Evolutionary conservation across 1,140 invertebrate species (phyloP), one percentile per base, ranked within the genome.

Genomic region (Myzus persicae): DNA sequence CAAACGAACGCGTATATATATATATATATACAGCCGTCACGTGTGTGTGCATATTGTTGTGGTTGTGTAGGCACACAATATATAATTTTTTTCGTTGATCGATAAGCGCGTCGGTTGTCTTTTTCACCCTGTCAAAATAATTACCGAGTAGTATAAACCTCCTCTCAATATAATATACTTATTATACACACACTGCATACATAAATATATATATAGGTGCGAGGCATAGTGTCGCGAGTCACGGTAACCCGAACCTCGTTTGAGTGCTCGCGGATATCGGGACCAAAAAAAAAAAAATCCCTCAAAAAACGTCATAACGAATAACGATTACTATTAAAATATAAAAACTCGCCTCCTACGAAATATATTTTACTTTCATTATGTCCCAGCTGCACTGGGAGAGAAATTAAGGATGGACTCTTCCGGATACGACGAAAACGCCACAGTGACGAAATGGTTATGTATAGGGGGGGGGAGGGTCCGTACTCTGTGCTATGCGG

Each of bases 111-210:
- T 24, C 59, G 31, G 31, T 76, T 0, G 59, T 76, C 59, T 76
- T 76, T n/a, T 76, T 76, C n/a, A n/a, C 59, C 31, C 31, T 76
- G 59, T n/a, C 59, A 76, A 76, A 76, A 76, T 76, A 76, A 76
- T n/a, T 76, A 76, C 31, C 14, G 11, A 76, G 31, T 76, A 5
- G 59, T 76, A n/a, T n/a, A 76, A n/a, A n/a, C n/a, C n/a, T n/a
- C 14, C 59, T 76, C 14, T n/a, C 59, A n/a, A 76, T 76, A 76
- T n/a, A 51, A n/a, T 76, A 76, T n/a, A 9, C 54, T 26, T 0
- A 1, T 3, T 31, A 59, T 9, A 67, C n/a, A 76, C 4, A 2
- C 42, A 44, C 9, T 0, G 9, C 24, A 24, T 54, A 26, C 24
- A 51, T 24, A 7, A 0, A 24, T 54, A 76, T 22, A 31, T 76